Percentiles rank a stretch among this genome's conserved stretches.
Conservation (phyloP, 2,888 invertebrate species). For the Cynaeus angustus region DNA sequence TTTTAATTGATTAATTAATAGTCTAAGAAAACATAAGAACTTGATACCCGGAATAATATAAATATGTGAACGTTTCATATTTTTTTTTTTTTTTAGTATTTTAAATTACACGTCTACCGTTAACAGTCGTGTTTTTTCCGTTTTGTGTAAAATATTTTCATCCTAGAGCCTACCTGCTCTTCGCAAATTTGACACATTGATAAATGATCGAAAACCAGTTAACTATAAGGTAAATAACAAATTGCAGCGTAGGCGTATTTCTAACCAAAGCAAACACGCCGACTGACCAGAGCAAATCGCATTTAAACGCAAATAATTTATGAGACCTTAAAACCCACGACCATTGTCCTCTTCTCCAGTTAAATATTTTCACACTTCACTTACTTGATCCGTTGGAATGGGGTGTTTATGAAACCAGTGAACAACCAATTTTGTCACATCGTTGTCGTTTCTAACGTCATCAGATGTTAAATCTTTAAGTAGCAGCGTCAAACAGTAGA, state of each 20-base stretch:
- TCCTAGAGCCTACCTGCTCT: no score
- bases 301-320: slow-evolving; percentile 51
- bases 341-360: slow-evolving; percentile 6
- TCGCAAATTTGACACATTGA: no score
- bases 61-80: no score
- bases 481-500: slow-evolving; percentile 53
- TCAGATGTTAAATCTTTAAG: slow-evolving; percentile 60
- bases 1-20: no score
- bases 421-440: slow-evolving; percentile 62
- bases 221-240: no score
- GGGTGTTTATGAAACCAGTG: slow-evolving; percentile 52
- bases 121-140: no score
- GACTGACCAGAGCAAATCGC: slow-evolving; percentile 52
- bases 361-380: not conserved
- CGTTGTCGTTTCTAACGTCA: slow-evolving; percentile 59
- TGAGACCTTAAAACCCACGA: slow-evolving; percentile 1
- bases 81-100: no score
- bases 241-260: slow-evolving; percentile 36
- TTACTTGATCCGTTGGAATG: not conserved
- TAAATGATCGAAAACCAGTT: no score
- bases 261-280: slow-evolving; percentile 44
- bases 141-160: no score
- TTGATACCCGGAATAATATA: no score
- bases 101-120: no score
- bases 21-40: no score